phyloP scores from a whole-genome alignment of 1,140 invertebrate genomes.

The Steinernema feltiae region DNA sequence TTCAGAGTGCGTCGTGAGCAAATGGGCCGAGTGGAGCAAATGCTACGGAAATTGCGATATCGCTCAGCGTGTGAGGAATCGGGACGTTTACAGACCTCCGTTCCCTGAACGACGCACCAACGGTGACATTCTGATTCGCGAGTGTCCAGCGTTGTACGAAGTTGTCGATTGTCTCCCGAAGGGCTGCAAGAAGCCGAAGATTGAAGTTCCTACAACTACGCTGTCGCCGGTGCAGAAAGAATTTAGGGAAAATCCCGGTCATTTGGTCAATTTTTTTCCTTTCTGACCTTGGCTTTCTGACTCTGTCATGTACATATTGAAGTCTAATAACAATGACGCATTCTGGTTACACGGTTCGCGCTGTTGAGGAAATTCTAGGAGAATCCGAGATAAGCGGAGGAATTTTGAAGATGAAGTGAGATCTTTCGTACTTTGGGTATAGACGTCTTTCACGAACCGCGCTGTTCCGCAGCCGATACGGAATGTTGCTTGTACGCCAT shows the following conservation, averaged over 20 bases:
- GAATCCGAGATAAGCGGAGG: no score
- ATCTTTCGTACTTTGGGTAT: no score
- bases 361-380: no score
- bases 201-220: background rate
- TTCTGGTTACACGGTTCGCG: no score
- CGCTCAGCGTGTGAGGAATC: slow-evolving; percentile 10
- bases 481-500: no score
- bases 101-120: slow-evolving; percentile 16
- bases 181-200: slow-evolving; percentile 8
- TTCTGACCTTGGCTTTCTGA: slow-evolving; percentile 8
- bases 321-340: no score
- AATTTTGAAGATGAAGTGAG: no score
- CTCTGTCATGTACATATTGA: no score
- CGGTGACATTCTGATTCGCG: background rate
- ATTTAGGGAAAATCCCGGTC: background rate
- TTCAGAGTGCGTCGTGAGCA: slow-evolving; percentile 22
- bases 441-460: no score
- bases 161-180: background rate
- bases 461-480: no score
- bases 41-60: slow-evolving; percentile 16
- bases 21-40: slow-evolving; percentile 19
- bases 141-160: slow-evolving; percentile 10
- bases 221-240: background rate
- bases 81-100: slow-evolving; percentile 15
- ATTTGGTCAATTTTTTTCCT: background rate